Base-by-base conservation (phyloP, 2,113 vertebrate species). In the Ammospiza caudacuta region DNA sequence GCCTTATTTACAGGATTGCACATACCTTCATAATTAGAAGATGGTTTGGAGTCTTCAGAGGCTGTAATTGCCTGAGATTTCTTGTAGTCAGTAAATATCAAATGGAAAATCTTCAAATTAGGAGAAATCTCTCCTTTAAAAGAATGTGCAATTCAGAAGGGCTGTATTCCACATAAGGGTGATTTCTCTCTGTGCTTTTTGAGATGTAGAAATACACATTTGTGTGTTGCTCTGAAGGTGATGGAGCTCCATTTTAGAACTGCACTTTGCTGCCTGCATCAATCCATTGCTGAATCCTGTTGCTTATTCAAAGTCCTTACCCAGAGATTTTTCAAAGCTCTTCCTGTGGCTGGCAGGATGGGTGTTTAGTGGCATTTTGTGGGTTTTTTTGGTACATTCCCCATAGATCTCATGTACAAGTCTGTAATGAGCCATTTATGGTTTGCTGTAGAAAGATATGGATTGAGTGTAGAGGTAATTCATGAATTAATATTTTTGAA, bases 11-110 rank as follows among this genome's bases (percentile, higher is more conserved):
- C 82, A 93, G 87, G 84, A 74, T 95, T 93, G 77, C 93, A 83
- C 93, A 93, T 96, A 87, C 66, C 95, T 96, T 89, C 67, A 11
- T 96, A 97, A 97, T 96, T 97, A 89, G 90, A 89, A 89, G 94
- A 95, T 87, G 86, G 62, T 52, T 95, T 89, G 59, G 63, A 89
- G 62, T 68, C 83, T 87, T 81, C 25, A 86, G 88, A 75, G 85
- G 43, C 35, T 83, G 23, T 69, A 84, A 92, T 74, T 92, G 93
- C 86, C 66, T 73, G 81, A 28, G 86, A 74, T 69, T 88, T 89
- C 85, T 83, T 52, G 33, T 59, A 92, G 84, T 77, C 82, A 67
- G 88, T 75, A 92, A 94, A 78, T 86, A 83, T 8, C 46, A 80
- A 77, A 72, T 33, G 54, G 67, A 95, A 95, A 85, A 69, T 58